Percentiles rank a stretch among this genome's conserved stretches.
These are phyloP conservation scores for Melopsittacus undulatus DNA, from an alignment of 2,797 vertebrate genomes.

Conservation along the genomic window DNA sequence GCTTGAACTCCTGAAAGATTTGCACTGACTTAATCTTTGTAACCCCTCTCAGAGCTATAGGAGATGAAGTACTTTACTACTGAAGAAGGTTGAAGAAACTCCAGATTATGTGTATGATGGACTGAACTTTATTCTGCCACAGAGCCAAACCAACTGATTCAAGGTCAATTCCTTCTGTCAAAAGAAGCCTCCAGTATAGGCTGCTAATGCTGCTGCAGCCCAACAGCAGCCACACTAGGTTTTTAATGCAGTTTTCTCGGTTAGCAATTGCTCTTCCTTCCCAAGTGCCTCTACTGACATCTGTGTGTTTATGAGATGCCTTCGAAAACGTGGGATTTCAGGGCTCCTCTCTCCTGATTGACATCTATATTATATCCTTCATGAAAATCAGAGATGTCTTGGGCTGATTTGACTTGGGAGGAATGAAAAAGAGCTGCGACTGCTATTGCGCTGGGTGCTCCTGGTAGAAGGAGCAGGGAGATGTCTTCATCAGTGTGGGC, in stretches of 20 bases:
- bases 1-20: neutral
- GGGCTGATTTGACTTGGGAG: constrained; percentile 28
- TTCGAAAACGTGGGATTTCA: constrained; percentile 21
- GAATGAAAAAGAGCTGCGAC: constrained; percentile 35
- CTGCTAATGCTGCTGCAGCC: neutral
- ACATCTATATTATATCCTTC: constrained; percentile 9
- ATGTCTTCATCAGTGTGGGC: constrained; percentile 52
- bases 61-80: neutral
- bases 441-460: constrained; percentile 27
- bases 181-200: neutral
- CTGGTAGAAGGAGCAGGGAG: constrained; percentile 31
- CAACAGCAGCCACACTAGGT: neutral
- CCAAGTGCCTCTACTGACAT: neutral
- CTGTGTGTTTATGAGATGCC: constrained; percentile 28
- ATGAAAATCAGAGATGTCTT: constrained; percentile 44
- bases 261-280: constrained; percentile 17
- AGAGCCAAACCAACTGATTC: neutral
- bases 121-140: constrained; percentile 15
- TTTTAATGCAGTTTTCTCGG: neutral
- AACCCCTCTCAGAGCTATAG: neutral
- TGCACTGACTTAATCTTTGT: neutral
- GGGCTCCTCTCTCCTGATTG: constrained; percentile 31
- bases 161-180: constrained; percentile 13
- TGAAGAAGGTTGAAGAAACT: constrained; percentile 23
- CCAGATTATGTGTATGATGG: neutral